Percentiles rank a stretch among this genome's conserved stretches.
Evolutionary conservation across 2,888 invertebrate genomes (phyloP).

Genomic region (Agrenia bidenticulata): DNA sequence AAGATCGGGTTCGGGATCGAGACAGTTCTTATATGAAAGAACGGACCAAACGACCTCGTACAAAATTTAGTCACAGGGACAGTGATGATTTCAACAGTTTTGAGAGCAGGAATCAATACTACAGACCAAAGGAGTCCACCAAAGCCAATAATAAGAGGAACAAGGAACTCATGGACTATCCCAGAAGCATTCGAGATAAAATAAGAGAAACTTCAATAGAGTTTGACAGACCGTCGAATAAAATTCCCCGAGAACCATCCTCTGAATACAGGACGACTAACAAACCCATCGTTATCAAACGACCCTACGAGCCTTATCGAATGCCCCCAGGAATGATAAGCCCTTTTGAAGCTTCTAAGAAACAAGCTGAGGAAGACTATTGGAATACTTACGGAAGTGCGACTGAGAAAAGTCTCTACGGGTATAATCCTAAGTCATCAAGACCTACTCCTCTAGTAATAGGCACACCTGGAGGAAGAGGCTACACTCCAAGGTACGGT

Average conservation of each 20-base stretch:
- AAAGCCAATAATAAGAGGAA: background rate
- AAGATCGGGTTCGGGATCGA: background rate
- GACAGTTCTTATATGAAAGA: too few relatives aligned
- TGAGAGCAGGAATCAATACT: background rate
- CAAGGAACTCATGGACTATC: background rate
- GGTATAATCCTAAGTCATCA: background rate
- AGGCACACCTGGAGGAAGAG: too few relatives aligned
- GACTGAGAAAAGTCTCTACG: background rate
- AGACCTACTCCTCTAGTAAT: too few relatives aligned
- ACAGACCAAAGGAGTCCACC: background rate
- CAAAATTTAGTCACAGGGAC: too few relatives aligned
- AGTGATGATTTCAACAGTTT: background rate
- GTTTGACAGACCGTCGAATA: constrained; percentile 16
- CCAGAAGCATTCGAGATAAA: constrained; percentile 14
- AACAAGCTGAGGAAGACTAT: constrained; percentile 1
- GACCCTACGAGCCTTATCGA: constrained; percentile 43
- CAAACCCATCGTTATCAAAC: constrained; percentile 47
- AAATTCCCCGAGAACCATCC: background rate
- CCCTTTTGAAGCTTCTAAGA: background rate
- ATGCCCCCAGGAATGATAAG: background rate
- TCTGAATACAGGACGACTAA: constrained; percentile 20
- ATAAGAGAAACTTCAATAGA: constrained; percentile 11
- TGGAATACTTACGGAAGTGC: constrained; percentile 28
- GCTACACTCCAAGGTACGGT: background rate
- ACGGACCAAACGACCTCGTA: too few relatives aligned